phyloP scores from a whole-genome alignment of 1,140 invertebrate genomes.

The Zaprionus ornatus region DNA sequence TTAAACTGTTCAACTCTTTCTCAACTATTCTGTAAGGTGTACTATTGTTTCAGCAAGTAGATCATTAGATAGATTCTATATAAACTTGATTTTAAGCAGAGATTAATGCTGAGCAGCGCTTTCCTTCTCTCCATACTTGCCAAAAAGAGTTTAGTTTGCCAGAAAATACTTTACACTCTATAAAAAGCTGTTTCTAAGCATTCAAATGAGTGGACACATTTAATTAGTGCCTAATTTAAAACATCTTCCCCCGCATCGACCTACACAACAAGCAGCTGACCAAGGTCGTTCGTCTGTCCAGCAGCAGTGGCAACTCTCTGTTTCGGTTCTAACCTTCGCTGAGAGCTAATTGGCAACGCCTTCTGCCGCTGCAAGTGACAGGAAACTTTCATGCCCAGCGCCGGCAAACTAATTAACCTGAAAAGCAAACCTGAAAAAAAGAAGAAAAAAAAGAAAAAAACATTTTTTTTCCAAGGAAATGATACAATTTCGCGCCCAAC shows the following conservation, averaged over 20 bases:
- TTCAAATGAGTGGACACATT: background rate
- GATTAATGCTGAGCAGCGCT: no score
- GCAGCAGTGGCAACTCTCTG: background rate
- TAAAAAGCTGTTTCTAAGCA: background rate
- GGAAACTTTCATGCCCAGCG: constrained; percentile 67
- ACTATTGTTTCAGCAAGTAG: no score
- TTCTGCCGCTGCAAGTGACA: constrained; percentile 77
- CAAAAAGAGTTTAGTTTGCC: background rate
- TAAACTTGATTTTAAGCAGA: no score
- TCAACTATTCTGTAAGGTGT: no score
- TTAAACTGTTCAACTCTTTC: no score
- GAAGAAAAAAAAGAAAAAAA: constrained; percentile 39
- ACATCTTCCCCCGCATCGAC: background rate
- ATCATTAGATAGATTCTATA: no score
- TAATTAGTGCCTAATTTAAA: constrained; percentile 20
- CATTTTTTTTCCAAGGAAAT: constrained; percentile 74
- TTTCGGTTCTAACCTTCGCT: constrained; percentile 34
- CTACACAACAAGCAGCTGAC: background rate
- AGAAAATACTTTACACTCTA: background rate
- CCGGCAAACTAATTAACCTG: constrained; percentile 78
- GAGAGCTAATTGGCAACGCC: constrained; percentile 75
- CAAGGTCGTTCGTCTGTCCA: constrained; percentile 25
- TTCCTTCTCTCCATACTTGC: no score
- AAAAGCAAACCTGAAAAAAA: constrained; percentile 50
- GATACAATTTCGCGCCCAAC: constrained; percentile 71